phyloP scores from a whole-genome alignment of 1,140 invertebrate genomes.

The Anastrepha ludens region DNA sequence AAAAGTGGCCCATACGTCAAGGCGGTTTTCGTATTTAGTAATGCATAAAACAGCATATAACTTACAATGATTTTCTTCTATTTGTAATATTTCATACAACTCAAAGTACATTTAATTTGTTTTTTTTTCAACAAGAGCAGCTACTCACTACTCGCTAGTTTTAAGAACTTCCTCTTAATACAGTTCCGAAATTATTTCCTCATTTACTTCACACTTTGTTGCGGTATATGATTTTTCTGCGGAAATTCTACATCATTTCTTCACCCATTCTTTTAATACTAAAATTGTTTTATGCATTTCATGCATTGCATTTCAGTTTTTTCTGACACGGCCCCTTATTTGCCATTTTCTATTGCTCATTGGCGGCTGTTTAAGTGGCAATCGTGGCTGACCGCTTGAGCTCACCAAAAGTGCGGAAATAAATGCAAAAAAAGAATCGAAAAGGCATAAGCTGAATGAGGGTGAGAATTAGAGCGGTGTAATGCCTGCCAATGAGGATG shows the following conservation, averaged over 20 bases:
- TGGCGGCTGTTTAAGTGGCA: neutral
- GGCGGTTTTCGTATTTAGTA: neutral
- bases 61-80: neutral
- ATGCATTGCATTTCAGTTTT: neutral
- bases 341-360: neutral
- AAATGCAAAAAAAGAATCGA: neutral
- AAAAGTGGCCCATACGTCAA: conserved; percentile 39
- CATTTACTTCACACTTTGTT: too few relatives aligned
- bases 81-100: neutral
- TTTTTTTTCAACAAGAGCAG: too few relatives aligned
- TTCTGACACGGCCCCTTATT: neutral
- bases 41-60: too few relatives aligned
- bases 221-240: too few relatives aligned
- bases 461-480: conserved; percentile 30
- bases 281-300: neutral
- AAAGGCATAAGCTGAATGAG: neutral
- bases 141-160: too few relatives aligned
- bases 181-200: too few relatives aligned
- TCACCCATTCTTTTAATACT: neutral
- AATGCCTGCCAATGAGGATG: conserved; percentile 19
- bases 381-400: conserved; percentile 8
- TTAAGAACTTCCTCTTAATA: too few relatives aligned
- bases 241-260: too few relatives aligned
- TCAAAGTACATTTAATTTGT: neutral
- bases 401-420: neutral